Evolutionary conservation across 1,140 invertebrate species (phyloP).

Genomic region (Cryptotermes secundus): DNA sequence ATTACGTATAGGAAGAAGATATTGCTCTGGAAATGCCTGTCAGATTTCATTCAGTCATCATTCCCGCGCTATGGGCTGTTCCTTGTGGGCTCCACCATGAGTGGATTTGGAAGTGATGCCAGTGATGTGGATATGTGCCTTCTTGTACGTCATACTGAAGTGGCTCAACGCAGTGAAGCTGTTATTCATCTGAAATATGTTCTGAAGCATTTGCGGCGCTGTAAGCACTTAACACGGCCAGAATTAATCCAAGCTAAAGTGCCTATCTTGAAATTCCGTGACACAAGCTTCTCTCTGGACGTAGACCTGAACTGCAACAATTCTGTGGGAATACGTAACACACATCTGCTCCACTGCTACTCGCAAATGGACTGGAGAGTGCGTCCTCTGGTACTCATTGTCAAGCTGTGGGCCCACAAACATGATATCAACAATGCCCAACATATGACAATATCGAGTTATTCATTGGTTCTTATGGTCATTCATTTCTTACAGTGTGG

Average conservation of each 20-base stretch:
- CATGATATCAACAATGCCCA: conserved; percentile 96
- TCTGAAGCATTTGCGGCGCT: conserved; percentile 58
- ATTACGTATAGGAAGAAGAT: conserved; percentile 78
- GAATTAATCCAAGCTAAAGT: conserved; percentile 92
- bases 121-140: conserved; percentile 97
- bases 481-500: conserved; percentile 95
- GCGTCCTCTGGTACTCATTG: conserved; percentile 82
- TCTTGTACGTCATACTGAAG: conserved; percentile 70
- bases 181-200: conserved; percentile 68
- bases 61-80: conserved; percentile 78
- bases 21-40: conserved; percentile 75
- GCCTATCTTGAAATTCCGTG: conserved; percentile 87
- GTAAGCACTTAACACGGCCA: conserved; percentile 63
- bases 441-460: conserved; percentile 92
- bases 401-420: conserved; percentile 93
- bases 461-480: conserved; percentile 95
- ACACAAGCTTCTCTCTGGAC: conserved; percentile 71
- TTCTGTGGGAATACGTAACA: conserved; percentile 91
- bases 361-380: conserved; percentile 91
- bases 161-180: conserved; percentile 72
- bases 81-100: conserved; percentile 95
- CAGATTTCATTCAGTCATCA: conserved; percentile 65
- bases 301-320: conserved; percentile 98
- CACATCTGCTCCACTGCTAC: conserved; percentile 89
- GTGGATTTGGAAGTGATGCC: conserved; percentile 85